Base-by-base conservation (phyloP, 2,113 vertebrate species). In the Austrofundulus limnaeus region DNA sequence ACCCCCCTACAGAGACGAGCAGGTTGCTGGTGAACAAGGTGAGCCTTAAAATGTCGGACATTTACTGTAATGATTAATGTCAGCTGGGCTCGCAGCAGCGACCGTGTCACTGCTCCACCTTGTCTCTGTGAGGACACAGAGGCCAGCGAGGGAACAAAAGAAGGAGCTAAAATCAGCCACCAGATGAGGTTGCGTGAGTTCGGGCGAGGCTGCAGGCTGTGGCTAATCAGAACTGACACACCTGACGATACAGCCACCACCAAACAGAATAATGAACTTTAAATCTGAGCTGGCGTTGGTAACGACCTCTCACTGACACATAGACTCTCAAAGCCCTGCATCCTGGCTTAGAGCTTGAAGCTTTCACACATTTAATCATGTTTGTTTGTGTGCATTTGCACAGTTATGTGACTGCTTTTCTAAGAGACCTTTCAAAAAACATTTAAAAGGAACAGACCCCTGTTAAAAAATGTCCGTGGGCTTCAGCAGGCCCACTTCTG, bases 41-140 rank as follows among this genome's bases (percentile, higher is more conserved):
- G 14, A 19, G 31, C 66, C 16, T n/a, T 55, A 75, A 63, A 81
- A 52, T 5, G 58, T 58, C 0, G 52, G 74, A 78, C 67, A 5
- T 75, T 78, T 48, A 72, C 71, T 54, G 53, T 81, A 67, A 81
- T 63, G 42, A 52, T 76, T 70, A 42, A 53, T 78, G 82, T 70
- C 82, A 78, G 71, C 61, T 19, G 53, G 49, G 56, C 75, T 81
- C 7, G n/a, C 61, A 56, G n/a, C 61, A 56, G 71, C 41, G 1
- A 75, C 82, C 59, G 51, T 31, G 60, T 55, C 54, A 15, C 66
- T 45, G 46, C 65, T 73, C 49, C 75, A 60, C 58, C 68, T 70
- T 4, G 63, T 72, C 53, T 75, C 62, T 55, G 53, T 76, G 60
- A 61, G 66, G 54, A 64, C 74, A 23, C 53, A 0, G 42, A 3